Evolutionary conservation across 2,797 vertebrate species (phyloP).

Genomic region (Fistularia tabacaria): DNA sequence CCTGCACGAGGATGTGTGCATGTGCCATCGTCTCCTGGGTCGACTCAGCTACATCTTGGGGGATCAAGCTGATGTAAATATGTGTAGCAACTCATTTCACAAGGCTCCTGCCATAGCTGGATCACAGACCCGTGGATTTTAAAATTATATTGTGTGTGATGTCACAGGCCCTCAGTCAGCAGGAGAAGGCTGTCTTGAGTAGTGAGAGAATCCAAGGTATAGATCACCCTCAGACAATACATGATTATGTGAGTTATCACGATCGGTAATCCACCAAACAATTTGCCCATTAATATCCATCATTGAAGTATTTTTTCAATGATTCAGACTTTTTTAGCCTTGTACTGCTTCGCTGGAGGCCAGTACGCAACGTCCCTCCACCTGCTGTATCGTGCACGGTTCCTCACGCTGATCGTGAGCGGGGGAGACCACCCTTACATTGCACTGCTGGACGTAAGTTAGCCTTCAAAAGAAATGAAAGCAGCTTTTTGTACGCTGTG

Average conservation of each 20-base stretch:
- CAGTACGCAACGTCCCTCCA: conserved; percentile 80
- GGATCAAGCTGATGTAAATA: conserved; percentile 83
- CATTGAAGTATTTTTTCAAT: neutral
- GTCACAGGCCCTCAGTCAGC: conserved; percentile 85
- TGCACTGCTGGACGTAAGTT: conserved; percentile 85
- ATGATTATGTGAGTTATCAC: conserved; percentile 86
- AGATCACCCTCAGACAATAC: conserved; percentile 91
- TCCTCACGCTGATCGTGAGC: conserved; percentile 86
- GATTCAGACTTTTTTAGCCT: conserved; percentile 83
- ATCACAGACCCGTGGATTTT: neutral
- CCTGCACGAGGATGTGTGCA: conserved; percentile 89
- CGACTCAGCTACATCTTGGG: conserved; percentile 90
- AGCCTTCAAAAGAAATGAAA: conserved; percentile 4
- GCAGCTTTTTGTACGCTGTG: too few species aligned
- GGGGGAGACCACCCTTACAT: conserved; percentile 93
- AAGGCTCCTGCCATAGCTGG: neutral
- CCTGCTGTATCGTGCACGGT: conserved; percentile 87
- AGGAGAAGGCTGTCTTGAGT: conserved; percentile 90
- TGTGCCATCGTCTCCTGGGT: conserved; percentile 87
- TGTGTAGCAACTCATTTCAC: neutral
- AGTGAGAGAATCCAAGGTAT: conserved; percentile 88
- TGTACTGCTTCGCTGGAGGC: conserved; percentile 92
- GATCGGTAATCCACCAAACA: neutral
- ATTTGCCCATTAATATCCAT: neutral
- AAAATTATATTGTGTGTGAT: conserved; percentile 6